Evolutionary conservation across 2,888 invertebrate species (phyloP), one percentile per base, ranked within the genome.

Genomic region (Unio pictorum): DNA sequence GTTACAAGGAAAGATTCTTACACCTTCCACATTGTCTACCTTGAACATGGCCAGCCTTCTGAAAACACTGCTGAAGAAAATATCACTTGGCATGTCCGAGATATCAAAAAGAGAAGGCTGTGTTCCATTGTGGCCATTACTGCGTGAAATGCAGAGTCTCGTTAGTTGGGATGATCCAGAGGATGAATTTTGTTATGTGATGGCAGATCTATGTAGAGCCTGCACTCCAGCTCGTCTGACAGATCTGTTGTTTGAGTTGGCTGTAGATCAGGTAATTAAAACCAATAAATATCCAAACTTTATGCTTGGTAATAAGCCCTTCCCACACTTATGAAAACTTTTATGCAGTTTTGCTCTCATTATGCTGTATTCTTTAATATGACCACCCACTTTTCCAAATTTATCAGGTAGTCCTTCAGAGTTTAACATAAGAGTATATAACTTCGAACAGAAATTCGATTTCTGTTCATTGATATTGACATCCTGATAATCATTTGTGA

Each of bases 231-330:
- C 74, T 8, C 77, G 69, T 61, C 72, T 86, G 30, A 69, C 82
- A 4, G 83, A 85, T 64, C 55, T 74, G 17, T 68, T 84, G 55
- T 26, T 83, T 30, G 81, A 83, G n/a, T 68, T 85, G 28, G 78
- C 79, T 15, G 69, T 65, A 61, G 81, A 82, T 54, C 84, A 83
- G 82, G 86, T 85, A 71, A 66, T 62, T 62, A 28, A n/a, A 54
- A 64, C 20, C 20, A 61, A 45, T 61, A 26, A 61, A 34, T 61
- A 15, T 6, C 17, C 18, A 18, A 60, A 60, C 26, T 28, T n/a
- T 60, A 28, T 45, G 45, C 45, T 15, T 3, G 3, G 3, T 45
- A 15, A 45, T 15, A 45, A 45, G 45, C 15, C 45, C 45, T 15
- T 45, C 45, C 11, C 15, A 45, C 15, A 45, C 45, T 45, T 45